Evolutionary conservation across 37 sponge, comb jelly and placozoan genomes (phyloP).

Genomic region (Corticium candelabrum): DNA sequence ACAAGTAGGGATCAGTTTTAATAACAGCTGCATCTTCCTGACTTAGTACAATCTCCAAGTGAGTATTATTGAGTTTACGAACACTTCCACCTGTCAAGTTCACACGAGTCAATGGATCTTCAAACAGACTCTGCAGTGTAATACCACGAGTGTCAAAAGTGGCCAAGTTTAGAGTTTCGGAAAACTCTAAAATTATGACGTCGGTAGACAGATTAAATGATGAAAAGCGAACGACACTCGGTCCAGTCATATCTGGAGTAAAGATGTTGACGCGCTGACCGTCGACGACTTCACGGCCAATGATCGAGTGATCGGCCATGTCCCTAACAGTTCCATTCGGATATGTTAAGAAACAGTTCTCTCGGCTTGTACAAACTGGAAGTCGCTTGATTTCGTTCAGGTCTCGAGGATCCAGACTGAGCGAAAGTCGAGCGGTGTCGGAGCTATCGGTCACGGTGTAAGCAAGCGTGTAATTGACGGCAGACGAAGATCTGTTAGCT

Average conservation of each 20-base stretch:
- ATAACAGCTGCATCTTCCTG: constrained; percentile 55
- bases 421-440: constrained; percentile 27
- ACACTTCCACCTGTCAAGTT: constrained; percentile 36
- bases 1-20: constrained; percentile 41
- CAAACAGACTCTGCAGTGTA: constrained; percentile 53
- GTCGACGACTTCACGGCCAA: not conserved
- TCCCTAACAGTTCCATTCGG: constrained; percentile 42
- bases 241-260: constrained; percentile 8
- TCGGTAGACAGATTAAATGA: constrained; percentile 36
- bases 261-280: not conserved
- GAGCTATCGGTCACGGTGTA: constrained; percentile 17
- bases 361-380: constrained; percentile 23
- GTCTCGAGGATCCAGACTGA: constrained; percentile 52
- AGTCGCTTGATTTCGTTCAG: constrained; percentile 55
- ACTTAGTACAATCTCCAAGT: constrained; percentile 22
- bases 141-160: constrained; percentile 41
- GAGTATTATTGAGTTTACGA: constrained; percentile 12
- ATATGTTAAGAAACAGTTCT: constrained; percentile 42
- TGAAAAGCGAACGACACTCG: constrained; percentile 39
- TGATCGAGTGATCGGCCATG: constrained; percentile 39
- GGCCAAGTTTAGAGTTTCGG: not conserved
- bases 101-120: constrained; percentile 32
- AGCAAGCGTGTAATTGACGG: constrained; percentile 30
- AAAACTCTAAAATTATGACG: constrained; percentile 24
- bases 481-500: not conserved